These are phyloP conservation scores for Arrhamphus sclerolepis DNA, from an alignment of 2,797 vertebrate species.

Conservation along the genomic window DNA sequence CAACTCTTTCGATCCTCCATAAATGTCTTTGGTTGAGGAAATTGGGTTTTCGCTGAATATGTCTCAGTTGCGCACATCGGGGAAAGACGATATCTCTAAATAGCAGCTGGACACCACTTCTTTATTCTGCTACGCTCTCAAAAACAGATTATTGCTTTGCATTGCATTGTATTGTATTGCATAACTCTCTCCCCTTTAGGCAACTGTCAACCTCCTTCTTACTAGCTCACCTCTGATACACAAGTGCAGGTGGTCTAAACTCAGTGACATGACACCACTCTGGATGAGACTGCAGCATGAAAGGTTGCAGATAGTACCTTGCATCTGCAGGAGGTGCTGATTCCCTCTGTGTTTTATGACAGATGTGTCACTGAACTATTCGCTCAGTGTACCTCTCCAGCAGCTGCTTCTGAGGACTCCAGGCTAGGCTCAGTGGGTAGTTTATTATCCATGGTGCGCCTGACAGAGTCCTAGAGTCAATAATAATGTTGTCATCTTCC, in stretches of 20 bases:
- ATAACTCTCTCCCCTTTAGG: slow-evolving; percentile 43
- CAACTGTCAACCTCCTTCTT: slow-evolving; percentile 75
- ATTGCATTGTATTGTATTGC: slow-evolving; percentile 45
- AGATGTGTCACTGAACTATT: slow-evolving; percentile 52
- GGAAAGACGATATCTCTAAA: slow-evolving; percentile 76
- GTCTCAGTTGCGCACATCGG: slow-evolving; percentile 42
- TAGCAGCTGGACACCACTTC: slow-evolving; percentile 64
- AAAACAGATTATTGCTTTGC: background rate
- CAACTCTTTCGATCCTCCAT: slow-evolving; percentile 5
- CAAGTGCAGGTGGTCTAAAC: slow-evolving; percentile 52
- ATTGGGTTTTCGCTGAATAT: slow-evolving; percentile 64
- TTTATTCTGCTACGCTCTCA: no score
- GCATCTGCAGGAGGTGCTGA: slow-evolving; percentile 53
- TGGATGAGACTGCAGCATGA: slow-evolving; percentile 40
- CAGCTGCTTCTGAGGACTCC: slow-evolving; percentile 43
- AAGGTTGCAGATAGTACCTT: slow-evolving; percentile 52
- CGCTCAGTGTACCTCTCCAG: slow-evolving; percentile 28
- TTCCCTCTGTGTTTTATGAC: slow-evolving; percentile 44
- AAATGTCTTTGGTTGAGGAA: slow-evolving; percentile 30
- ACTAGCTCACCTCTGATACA: slow-evolving; percentile 44
- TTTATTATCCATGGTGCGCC: slow-evolving; percentile 49
- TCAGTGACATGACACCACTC: slow-evolving; percentile 44
- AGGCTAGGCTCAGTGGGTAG: slow-evolving; percentile 37
- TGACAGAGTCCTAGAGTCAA: slow-evolving; percentile 45
- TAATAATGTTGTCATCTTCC: slow-evolving; percentile 58